Conservation (phyloP, 2,888 invertebrate species). For the Bhutanitis thaidina region DNA sequence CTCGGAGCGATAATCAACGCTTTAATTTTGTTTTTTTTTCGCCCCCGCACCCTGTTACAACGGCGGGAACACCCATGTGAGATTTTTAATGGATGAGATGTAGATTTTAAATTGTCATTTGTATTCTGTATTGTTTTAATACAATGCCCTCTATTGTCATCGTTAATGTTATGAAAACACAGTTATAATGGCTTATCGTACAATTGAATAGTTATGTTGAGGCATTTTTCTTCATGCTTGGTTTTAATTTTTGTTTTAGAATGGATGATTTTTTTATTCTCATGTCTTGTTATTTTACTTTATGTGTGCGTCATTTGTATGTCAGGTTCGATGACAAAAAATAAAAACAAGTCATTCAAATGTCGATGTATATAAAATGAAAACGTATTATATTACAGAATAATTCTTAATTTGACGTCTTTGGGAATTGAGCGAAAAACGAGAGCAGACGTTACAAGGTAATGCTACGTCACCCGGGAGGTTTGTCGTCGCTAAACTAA, state of each 20-base stretch:
- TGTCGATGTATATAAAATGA: too few relatives aligned
- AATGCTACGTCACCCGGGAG: conserved; percentile 34
- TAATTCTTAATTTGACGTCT: conserved; percentile 13
- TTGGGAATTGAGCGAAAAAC: conserved; percentile 18
- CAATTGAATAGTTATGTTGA: conserved; percentile 19
- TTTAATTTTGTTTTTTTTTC: conserved; percentile 10
- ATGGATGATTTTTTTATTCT: too few relatives aligned
- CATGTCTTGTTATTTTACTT: too few relatives aligned
- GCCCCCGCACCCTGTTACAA: conserved; percentile 8
- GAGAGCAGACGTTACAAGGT: conserved; percentile 41
- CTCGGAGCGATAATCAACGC: conserved; percentile 15
- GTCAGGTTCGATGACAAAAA: too few relatives aligned
- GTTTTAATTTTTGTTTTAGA: not conserved
- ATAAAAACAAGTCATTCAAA: too few relatives aligned
- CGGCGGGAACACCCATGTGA: conserved; percentile 12
- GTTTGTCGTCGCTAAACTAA: conserved; percentile 63
- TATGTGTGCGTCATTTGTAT: too few relatives aligned
- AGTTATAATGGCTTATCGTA: conserved; percentile 21
- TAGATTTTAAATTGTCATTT: conserved; percentile 53
- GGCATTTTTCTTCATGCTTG: not conserved
- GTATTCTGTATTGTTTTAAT: conserved; percentile 54
- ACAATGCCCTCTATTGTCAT: conserved; percentile 32
- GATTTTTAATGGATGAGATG: conserved; percentile 41
- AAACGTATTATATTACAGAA: not conserved
- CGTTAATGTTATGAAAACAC: conserved; percentile 21